Base-by-base conservation (phyloP, 2,113 vertebrate genomes). In the Tursiops truncatus region DNA sequence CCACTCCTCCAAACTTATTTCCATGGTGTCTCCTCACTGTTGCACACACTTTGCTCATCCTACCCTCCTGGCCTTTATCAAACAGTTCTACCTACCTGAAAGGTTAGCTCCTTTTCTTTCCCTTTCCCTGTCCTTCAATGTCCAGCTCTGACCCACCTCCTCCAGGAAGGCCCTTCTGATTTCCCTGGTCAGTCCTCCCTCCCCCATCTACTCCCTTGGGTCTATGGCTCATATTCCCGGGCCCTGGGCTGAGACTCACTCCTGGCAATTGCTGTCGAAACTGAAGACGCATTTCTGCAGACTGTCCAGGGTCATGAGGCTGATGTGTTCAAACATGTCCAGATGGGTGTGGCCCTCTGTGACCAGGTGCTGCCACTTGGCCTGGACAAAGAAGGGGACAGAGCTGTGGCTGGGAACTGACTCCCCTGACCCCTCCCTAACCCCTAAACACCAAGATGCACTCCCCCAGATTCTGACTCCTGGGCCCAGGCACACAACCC, bases 251-350 rank as follows among this genome's bases (percentile, higher is more conserved):
- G 20, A n/a, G 23, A 97, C 98, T 99, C 97, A 99, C 99, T 99
- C 98, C 94, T 99, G 99, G 95, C 99, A 99, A 97, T 98, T 98
- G 98, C 99, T 99, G 94, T 99, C 94, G 1, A 99, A 98, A 98
- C 99, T 99, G 98, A 99, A 99, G 96, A 99, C 98, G 26, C 99
- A 99, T 94, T 99, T 99, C 88, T 99, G 98, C 8, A 99, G 98
- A 60, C 98, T 99, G 97, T 99, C 99, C 96, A 99, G 97, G 0
- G 99, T 99, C 99, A 99, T 99, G 77, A 99, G 99, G 82, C 99
- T 99, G 93, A 99, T 68, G 0, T 99, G 99, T 36, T 99, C 98
- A 95, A 99, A 99, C 99, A 99, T 99, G 74, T 99, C 99, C 5
- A 99, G 4, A 4, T 76, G 96, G 4, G 90, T n/a, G 0, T 15